phyloP scores from a whole-genome alignment of 2,888 invertebrate species.

The Meghimatium bilineatum region DNA sequence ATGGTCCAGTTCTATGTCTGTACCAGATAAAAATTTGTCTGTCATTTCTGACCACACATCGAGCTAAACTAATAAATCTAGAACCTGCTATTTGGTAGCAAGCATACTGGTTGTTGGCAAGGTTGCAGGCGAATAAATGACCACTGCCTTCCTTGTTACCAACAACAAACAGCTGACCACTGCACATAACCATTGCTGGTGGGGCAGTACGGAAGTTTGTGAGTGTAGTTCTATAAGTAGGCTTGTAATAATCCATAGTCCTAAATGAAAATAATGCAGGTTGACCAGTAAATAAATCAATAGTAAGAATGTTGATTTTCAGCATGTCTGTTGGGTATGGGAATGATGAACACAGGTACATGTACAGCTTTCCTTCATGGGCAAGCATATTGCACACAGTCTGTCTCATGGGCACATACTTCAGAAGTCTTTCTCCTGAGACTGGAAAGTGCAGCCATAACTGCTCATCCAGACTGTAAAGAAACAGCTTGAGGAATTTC shows the following conservation, averaged over 20 bases:
- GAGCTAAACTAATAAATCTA: constrained; percentile 72
- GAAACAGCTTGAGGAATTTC: constrained; percentile 71
- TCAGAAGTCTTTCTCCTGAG: constrained; percentile 67
- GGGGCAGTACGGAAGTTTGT: constrained; percentile 73
- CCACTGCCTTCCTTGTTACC: constrained; percentile 74
- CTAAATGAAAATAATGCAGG: constrained; percentile 70
- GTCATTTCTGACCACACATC: constrained; percentile 69
- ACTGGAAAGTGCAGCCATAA: constrained; percentile 71
- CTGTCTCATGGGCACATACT: constrained; percentile 71
- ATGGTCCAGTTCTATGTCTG: constrained; percentile 73
- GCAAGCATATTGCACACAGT: constrained; percentile 70
- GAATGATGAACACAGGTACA: constrained; percentile 73
- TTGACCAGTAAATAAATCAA: constrained; percentile 69
- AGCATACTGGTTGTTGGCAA: constrained; percentile 69
- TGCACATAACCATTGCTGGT: constrained; percentile 72
- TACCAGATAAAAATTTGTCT: constrained; percentile 72
- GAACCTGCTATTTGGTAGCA: constrained; percentile 73
- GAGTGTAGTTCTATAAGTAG: constrained; percentile 73
- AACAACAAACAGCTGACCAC: constrained; percentile 69
- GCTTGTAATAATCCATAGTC: constrained; percentile 70
- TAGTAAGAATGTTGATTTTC: constrained; percentile 71
- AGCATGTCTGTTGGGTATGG: constrained; percentile 75
- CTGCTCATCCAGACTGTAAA: constrained; percentile 68
- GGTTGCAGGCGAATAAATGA: constrained; percentile 72
- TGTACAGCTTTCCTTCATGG: constrained; percentile 68